A percentile compares a stretch with the other conserved stretches of the same genome.
Conservation (phyloP, 2,113 vertebrate genomes). For the Sialia sialis region DNA sequence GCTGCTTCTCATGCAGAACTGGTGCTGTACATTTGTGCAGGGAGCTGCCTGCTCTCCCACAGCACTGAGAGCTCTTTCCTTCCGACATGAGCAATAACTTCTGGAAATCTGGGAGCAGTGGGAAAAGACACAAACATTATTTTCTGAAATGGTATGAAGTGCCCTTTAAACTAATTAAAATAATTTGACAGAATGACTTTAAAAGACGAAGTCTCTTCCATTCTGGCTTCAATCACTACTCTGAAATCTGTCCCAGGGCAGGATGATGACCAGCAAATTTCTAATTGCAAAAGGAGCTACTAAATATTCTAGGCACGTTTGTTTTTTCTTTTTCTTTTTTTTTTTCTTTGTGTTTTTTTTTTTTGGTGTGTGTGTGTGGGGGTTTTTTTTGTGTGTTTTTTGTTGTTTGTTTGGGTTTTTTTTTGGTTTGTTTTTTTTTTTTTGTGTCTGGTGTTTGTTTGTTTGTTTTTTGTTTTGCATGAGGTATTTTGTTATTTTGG, state of each 20-base stretch:
- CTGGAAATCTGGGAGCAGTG: not conserved
- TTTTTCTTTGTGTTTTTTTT: too few species aligned
- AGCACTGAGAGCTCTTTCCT: not conserved
- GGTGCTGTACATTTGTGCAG: not conserved
- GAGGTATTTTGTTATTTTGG: not conserved
- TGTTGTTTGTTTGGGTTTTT: not conserved
- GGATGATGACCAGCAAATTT: not conserved
- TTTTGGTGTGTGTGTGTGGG: too few species aligned
- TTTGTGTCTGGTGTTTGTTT: too few species aligned
- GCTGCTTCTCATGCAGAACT: not conserved
- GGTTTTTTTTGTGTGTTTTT: too few species aligned
- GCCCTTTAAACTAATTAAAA: not conserved
- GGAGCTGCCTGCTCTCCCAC: not conserved
- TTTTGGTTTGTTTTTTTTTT: too few species aligned
- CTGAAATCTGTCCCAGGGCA: not conserved
- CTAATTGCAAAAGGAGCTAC: not conserved
- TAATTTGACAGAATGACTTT: not conserved
- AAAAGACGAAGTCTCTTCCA: accelerated
- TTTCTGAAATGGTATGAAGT: not conserved
- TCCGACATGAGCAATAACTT: not conserved
- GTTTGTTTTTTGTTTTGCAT: not conserved
- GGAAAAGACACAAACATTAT: not conserved
- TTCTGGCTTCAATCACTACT: not conserved
- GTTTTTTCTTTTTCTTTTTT: too few species aligned
- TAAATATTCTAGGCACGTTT: not conserved